Conservation (phyloP, 2,113 vertebrate species). For the Myodes glareolus region DNA sequence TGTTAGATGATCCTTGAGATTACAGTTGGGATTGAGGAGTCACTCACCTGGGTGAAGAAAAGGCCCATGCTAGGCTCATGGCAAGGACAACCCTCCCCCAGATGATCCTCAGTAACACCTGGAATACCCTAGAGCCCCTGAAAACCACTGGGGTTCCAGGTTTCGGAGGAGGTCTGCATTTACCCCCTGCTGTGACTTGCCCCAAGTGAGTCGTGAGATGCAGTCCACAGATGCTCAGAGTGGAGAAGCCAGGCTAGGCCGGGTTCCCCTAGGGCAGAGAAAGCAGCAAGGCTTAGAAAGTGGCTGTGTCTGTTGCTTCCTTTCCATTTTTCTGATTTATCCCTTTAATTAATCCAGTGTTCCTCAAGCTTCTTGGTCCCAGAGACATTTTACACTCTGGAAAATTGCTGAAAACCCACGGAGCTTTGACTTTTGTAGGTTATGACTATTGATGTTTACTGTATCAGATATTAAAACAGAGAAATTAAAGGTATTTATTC, state of each 20-base stretch:
- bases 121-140: background rate
- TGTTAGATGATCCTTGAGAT: conserved; percentile 40
- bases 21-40: conserved; percentile 21
- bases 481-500: conserved; percentile 51
- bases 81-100: background rate
- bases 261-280: background rate
- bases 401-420: conserved; percentile 39
- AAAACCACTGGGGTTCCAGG: background rate
- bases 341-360: conserved; percentile 60
- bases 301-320: background rate
- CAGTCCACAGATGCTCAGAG: background rate
- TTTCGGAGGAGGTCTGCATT: background rate
- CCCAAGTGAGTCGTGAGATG: background rate
- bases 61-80: background rate
- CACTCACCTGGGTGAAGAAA: background rate
- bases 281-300: conserved; percentile 36
- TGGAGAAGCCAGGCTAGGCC: background rate
- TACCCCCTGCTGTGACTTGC: background rate
- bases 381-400: conserved; percentile 48
- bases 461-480: conserved; percentile 38
- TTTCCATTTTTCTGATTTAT: conserved; percentile 63
- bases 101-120: background rate
- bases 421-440: conserved; percentile 54
- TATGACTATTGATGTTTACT: conserved; percentile 41
- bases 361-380: conserved; percentile 55